These are phyloP conservation scores for Nettapus auritus DNA, from an alignment of 2,113 vertebrate species.

Conservation along the genomic window DNA sequence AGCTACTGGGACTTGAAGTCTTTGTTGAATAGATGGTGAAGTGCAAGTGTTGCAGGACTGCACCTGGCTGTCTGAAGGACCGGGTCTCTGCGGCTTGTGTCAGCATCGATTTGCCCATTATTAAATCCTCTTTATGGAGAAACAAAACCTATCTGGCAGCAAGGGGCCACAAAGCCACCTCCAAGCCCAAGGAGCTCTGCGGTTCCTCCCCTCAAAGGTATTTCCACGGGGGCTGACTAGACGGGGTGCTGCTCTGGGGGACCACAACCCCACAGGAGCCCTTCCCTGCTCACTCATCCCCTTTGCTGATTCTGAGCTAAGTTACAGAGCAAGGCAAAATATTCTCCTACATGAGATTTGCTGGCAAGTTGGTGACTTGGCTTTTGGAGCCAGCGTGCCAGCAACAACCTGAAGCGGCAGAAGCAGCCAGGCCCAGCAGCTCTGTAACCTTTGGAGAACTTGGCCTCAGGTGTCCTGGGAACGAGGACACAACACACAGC, in stretches of 20 bases:
- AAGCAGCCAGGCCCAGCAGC: neutral
- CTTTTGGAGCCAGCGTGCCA: neutral
- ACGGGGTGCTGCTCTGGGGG: neutral
- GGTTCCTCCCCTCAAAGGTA: neutral
- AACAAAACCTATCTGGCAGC: neutral
- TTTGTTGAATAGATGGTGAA: fast-evolving
- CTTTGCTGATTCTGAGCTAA: neutral
- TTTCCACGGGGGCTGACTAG: too few relatives aligned
- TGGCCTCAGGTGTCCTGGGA: neutral
- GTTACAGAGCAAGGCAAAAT: neutral
- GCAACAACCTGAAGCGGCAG: neutral
- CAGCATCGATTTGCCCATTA: neutral
- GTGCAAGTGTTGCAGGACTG: neutral
- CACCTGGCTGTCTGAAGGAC: fast-evolving
- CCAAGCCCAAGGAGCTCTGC: fast-evolving
- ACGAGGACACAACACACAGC: neutral
- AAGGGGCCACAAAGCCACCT: neutral
- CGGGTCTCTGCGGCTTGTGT: neutral
- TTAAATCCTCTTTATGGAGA: neutral
- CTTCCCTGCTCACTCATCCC: neutral
- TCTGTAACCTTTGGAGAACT: neutral
- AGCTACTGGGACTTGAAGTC: neutral
- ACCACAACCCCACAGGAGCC: neutral
- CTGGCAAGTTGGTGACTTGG: too few relatives aligned
- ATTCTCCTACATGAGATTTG: neutral